Base-by-base conservation (phyloP, 2,113 vertebrate genomes). In the Agelaius phoeniceus region DNA sequence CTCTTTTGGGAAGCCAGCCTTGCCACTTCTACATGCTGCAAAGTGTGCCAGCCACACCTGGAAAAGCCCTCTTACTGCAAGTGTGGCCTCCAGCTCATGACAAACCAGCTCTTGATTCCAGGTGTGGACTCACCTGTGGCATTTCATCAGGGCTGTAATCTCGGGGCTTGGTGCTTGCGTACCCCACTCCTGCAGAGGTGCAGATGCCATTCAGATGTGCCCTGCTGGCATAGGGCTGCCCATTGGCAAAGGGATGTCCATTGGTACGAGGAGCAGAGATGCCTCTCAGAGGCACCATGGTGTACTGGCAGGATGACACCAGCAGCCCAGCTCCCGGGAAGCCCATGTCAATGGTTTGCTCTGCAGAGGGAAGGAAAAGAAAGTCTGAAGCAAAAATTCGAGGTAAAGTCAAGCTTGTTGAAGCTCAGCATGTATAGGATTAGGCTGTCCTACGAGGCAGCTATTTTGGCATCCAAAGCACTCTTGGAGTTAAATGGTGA, bases 281-380 rank as follows among this genome's bases (percentile, higher is more conserved):
- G 26, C 99, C 99, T 89, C 98, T 98, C 71, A 99, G 97, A 2
- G 99, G 99, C 28, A 99, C 99, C 99, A 99, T 99, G 46, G 99
- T 99, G 95, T 99, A 99, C 85, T 99, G 99, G 95, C 99, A 99
- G 23, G 99, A 98, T 0, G 99, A 98, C 17, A 98, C 93, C 0
- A 99, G 98, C 39, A 99, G 80, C 13, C 98, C 97, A 59, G 98
- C 97, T 72, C 98, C 96, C 13, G 99, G 98, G 91, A 99, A 99
- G 71, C 98, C 98, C 98, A 99, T 96, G 90, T 99, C 99, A 5
- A 99, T 96, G 9, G 98, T 99, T 97, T 99, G 99, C 93, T 99
- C 99, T 99, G 98, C 75, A 93, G 80, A 94, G 31, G 49, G 41
- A 87, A 96, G 49, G 97, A 92, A n/a, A 95, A 87, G 7, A 22